phyloP scores from a whole-genome alignment of 2,113 vertebrate genomes.

The Hoplias malabaricus region DNA sequence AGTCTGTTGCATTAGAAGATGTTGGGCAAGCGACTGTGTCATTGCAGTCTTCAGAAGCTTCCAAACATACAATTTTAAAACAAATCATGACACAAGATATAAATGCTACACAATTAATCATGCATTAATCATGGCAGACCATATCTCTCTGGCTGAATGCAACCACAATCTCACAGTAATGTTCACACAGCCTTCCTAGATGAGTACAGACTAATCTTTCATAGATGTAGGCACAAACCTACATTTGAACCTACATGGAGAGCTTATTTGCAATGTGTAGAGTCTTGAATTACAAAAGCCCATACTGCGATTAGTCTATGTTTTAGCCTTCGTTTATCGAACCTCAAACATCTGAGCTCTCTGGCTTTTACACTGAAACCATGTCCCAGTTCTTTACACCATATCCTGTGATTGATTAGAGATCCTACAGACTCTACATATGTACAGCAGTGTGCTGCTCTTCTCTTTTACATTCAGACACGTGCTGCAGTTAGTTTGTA shows the following conservation, averaged over 20 bases:
- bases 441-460: conserved; percentile 29
- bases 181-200: not conserved
- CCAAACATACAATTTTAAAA: too few relatives aligned
- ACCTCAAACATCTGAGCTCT: not conserved
- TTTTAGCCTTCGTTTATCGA: not conserved
- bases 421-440: conserved; percentile 36
- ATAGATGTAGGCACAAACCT: too few relatives aligned
- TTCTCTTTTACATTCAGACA: conserved; percentile 34
- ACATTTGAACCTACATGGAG: not conserved
- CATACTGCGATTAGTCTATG: not conserved
- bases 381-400: not conserved
- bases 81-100: too few relatives aligned
- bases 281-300: not conserved
- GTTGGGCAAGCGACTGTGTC: too few relatives aligned
- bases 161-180: not conserved
- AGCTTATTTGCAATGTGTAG: not conserved
- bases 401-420: conserved; percentile 1
- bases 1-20: too few relatives aligned
- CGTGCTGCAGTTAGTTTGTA: conserved; percentile 37
- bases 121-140: too few relatives aligned
- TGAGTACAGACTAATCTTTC: not conserved
- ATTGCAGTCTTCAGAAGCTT: too few relatives aligned
- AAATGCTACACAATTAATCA: too few relatives aligned
- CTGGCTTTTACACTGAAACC: conserved; percentile 1
- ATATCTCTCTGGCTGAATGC: not conserved